phyloP scores from a whole-genome alignment of 2,113 vertebrate genomes.

The Brachionichthys hirsutus region DNA sequence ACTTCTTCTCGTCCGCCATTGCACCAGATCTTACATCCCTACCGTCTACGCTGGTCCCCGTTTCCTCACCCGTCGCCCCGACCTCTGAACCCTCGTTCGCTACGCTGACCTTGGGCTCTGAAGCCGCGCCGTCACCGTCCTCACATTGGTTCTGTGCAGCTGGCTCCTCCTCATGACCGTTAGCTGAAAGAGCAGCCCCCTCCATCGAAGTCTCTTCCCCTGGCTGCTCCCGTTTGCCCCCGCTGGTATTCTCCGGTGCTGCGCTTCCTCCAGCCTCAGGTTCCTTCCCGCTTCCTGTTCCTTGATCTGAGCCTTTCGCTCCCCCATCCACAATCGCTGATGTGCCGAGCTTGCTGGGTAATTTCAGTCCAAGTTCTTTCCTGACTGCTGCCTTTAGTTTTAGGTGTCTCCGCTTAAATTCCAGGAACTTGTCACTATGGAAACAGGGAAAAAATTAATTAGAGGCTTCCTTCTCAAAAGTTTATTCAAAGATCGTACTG shows the following conservation, averaged over 20 bases:
- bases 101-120: constrained; percentile 19
- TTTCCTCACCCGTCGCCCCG: constrained; percentile 13
- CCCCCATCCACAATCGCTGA: constrained; percentile 8
- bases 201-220: constrained; percentile 18
- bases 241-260: constrained; percentile 17
- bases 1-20: constrained; percentile 9
- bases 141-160: constrained; percentile 11
- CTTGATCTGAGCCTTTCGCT: constrained; percentile 23
- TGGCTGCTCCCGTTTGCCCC: constrained; percentile 20
- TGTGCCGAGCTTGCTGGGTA: background rate
- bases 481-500: background rate
- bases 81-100: constrained; percentile 30
- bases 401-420: constrained; percentile 73
- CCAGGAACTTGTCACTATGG: constrained; percentile 66
- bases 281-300: constrained; percentile 42
- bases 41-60: constrained; percentile 7
- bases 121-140: constrained; percentile 4
- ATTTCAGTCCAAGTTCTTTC: constrained; percentile 52
- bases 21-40: constrained; percentile 12
- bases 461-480: background rate
- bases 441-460: constrained; percentile 7
- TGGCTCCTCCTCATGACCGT: constrained; percentile 29
- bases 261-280: constrained; percentile 34
- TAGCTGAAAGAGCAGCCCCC: constrained; percentile 23
- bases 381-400: constrained; percentile 65